Evolutionary conservation across 2,113 vertebrate species (phyloP), one percentile per base, ranked within the genome.

Genomic region (Tichodroma muraria): DNA sequence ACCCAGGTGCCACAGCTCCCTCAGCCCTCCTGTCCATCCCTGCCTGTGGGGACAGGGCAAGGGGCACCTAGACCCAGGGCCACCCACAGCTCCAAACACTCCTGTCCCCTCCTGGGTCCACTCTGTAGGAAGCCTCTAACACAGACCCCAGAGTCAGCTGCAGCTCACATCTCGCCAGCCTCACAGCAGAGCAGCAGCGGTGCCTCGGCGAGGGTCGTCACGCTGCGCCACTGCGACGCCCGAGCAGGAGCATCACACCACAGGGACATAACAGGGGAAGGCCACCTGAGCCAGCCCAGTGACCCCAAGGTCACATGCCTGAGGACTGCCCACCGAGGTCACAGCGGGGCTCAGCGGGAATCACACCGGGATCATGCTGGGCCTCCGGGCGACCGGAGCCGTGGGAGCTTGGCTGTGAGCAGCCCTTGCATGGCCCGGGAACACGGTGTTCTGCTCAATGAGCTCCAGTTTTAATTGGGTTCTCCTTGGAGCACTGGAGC

Each of bases 191-290:
- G 25, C 60, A 21, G 35, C 21, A 3, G 47, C 0, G 0, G 7
- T 15, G 49, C 45, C 5, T 6, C 82, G 40, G 50, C 0, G 1
- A 56, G 22, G 15, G 12, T 8, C 45, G 17, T 42, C 47, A 2
- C 0, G 0, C 50, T 2, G 8, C 27, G 6, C 66, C 38, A 4
- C 4, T 1, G n/a, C 7, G 0, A 1, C 3, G 33, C 80, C 50
- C 1, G 0, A 72, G 76, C 31, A 4, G 40, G 25, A 92, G 27
- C 70, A 45, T 6, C 33, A 15, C 37, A 80, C 49, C 64, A 4
- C 37, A 1, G 1, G 13, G 38, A 9, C 20, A 10, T 0, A 5
- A 13, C 2, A 1, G 56, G 8, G 2, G 10, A 66, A 66, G n/a
- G 10, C 30, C 56, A 56, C 50, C 31, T 6, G 19, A 60, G 68